phyloP scores from a whole-genome alignment of 2,888 invertebrate genomes.

The Netelia virgata region DNA sequence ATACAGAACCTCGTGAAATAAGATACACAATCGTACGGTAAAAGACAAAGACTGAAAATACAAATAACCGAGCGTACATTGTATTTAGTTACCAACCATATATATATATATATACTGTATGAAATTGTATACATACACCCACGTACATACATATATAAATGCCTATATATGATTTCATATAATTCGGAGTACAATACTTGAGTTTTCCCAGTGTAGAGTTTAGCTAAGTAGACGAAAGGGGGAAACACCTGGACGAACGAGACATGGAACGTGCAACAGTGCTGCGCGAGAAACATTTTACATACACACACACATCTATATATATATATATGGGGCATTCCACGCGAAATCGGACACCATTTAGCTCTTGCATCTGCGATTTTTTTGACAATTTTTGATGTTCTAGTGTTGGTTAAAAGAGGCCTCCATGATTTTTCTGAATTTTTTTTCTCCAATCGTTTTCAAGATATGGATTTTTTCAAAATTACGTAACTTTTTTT shows the following conservation, averaged over 20 bases:
- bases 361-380: too few relatives aligned
- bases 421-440: too few relatives aligned
- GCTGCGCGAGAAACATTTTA: background rate
- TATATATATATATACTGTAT: background rate
- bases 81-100: slow-evolving; percentile 3
- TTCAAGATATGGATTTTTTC: too few relatives aligned
- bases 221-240: slow-evolving; percentile 16
- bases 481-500: too few relatives aligned
- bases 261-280: slow-evolving; percentile 18
- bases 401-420: too few relatives aligned
- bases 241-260: slow-evolving; percentile 41
- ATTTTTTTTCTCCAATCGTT: too few relatives aligned
- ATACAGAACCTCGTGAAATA: slow-evolving; percentile 9
- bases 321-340: too few relatives aligned
- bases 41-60: background rate
- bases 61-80: slow-evolving; percentile 4
- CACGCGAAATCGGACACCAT: too few relatives aligned
- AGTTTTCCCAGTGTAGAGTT: slow-evolving; percentile 8
- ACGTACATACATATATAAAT: background rate
- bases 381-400: too few relatives aligned
- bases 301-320: too few relatives aligned
- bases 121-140: background rate
- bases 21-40: background rate
- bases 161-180: background rate
- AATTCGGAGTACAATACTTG: slow-evolving; percentile 5